Conservation (phyloP, 2,888 invertebrate species). For the Globia sparganii region DNA sequence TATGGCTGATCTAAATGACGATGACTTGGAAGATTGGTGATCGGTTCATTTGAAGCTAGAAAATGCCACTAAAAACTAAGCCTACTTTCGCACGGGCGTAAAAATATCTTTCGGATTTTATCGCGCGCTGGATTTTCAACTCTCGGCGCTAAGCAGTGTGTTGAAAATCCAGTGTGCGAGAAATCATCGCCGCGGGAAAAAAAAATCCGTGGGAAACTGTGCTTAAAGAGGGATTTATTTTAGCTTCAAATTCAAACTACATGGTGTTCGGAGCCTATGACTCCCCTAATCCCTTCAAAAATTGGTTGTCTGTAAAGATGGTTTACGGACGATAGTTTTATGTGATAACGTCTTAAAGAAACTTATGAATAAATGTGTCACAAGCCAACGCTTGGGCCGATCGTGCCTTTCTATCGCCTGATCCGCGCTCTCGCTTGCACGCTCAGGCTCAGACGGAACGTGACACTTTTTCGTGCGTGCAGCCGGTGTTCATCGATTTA, state of each 20-base stretch:
- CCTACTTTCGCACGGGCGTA: not conserved
- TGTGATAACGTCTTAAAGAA: too few species aligned
- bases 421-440: too few species aligned
- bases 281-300: too few species aligned
- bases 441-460: too few species aligned
- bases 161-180: not conserved
- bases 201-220: not conserved
- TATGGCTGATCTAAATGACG: constrained; percentile 67
- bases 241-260: not conserved
- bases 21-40: constrained; percentile 81
- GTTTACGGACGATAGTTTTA: too few species aligned
- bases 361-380: too few species aligned
- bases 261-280: not conserved
- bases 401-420: too few species aligned
- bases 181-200: not conserved
- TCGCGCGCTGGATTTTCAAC: not conserved
- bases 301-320: too few species aligned
- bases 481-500: too few species aligned
- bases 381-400: too few species aligned
- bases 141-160: not conserved
- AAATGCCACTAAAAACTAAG: constrained; percentile 2
- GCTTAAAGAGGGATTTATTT: not conserved
- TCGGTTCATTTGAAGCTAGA: not conserved
- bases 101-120: not conserved
- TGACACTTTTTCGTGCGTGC: too few species aligned